Conservation (phyloP, 2,888 invertebrate genomes). For the Polyommatus iphigenia region DNA sequence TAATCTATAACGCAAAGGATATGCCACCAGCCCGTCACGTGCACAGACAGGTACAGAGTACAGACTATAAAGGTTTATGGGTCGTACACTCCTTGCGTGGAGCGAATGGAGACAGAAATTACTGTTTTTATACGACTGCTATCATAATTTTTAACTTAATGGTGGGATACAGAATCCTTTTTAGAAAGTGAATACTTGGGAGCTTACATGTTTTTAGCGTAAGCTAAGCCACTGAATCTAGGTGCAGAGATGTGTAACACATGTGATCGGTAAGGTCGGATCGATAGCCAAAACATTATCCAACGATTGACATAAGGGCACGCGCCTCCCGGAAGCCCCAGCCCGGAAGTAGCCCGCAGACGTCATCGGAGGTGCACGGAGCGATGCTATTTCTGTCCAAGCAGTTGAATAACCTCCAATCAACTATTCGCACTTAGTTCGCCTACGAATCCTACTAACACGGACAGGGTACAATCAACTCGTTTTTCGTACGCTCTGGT, state of each 20-base stretch:
- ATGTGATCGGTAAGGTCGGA: neutral
- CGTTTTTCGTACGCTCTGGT: slow-evolving; percentile 27
- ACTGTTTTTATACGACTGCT: neutral
- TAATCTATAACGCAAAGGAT: slow-evolving; percentile 17
- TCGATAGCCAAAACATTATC: slow-evolving; percentile 16
- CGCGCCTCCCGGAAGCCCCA: slow-evolving; percentile 65
- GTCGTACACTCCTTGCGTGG: neutral
- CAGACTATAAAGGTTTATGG: slow-evolving; percentile 22
- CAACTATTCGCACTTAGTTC: slow-evolving; percentile 74
- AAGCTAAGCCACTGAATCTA: neutral
- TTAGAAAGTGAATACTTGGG: neutral
- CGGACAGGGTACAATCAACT: slow-evolving; percentile 39
- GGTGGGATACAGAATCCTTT: neutral
- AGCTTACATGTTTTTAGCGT: neutral
- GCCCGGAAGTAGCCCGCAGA: slow-evolving; percentile 48
- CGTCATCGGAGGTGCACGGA: slow-evolving; percentile 47
- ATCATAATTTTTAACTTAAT: neutral
- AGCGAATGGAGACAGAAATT: neutral
- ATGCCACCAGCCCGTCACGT: slow-evolving; percentile 3
- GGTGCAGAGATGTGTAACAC: neutral
- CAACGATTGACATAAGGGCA: slow-evolving; percentile 40
- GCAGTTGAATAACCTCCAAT: slow-evolving; percentile 80
- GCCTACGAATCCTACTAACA: slow-evolving; percentile 60
- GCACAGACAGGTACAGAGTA: slow-evolving; percentile 10
- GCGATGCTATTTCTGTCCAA: slow-evolving; percentile 69